These are phyloP conservation scores for Mellivora capensis DNA, from an alignment of 2,113 vertebrate species.

Conservation along the genomic window DNA sequence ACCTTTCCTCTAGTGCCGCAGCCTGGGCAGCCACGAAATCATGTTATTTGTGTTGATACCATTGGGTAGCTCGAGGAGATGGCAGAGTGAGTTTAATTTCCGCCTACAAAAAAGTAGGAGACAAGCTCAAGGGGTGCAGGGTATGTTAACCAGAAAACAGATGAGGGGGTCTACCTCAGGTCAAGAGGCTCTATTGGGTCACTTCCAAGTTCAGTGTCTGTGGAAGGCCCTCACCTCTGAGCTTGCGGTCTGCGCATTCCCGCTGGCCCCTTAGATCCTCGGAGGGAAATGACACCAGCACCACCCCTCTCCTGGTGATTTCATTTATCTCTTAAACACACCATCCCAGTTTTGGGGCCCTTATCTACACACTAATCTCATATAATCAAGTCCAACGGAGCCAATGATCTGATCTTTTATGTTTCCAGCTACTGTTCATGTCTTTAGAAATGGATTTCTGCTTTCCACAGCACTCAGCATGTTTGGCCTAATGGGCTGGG, in stretches of 20 bases:
- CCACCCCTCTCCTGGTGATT: not conserved
- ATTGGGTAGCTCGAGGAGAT: not conserved
- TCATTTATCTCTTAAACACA: not conserved
- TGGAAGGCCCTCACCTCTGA: not conserved
- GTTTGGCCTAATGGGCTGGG: not conserved
- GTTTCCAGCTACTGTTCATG: not conserved
- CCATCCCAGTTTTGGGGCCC: not conserved
- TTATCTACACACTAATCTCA: not conserved
- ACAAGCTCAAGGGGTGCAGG: no score
- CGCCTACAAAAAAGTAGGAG: not conserved
- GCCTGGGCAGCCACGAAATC: no score
- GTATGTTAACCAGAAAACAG: not conserved
- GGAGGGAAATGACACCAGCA: not conserved
- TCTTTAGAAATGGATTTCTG: conserved; percentile 42
- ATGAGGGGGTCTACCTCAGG: accelerated
- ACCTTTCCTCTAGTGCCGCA: not conserved
- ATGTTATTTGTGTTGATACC: not conserved
- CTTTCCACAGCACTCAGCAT: conserved; percentile 16
- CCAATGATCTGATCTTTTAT: not conserved
- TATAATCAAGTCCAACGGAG: not conserved
- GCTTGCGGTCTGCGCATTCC: not conserved
- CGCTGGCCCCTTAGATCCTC: not conserved
- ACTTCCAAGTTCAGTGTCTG: not conserved
- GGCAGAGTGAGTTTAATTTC: not conserved
- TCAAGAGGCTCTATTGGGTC: not conserved